Evolutionary conservation across 1,140 invertebrate species (phyloP), one percentile per base, ranked within the genome.

Genomic region (Xylocopa sonorina): DNA sequence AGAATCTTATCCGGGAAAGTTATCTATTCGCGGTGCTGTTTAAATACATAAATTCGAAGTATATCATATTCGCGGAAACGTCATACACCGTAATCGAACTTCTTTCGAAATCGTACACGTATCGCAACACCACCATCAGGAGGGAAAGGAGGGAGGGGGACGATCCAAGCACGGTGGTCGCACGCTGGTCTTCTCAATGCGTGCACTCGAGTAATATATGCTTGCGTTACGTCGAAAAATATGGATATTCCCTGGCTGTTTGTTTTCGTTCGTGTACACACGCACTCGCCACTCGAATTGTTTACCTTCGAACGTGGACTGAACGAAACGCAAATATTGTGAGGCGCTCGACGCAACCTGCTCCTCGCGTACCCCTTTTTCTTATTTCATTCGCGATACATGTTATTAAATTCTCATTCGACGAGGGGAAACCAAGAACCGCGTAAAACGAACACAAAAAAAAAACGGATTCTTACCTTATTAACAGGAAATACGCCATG

Each of bases 41-140:
- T 48, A 55, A 77, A 69, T 24, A 57, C 10, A 29, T 34, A 41
- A 50, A 50, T 41, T 58, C 34, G 24, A 50, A 69, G 67, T 50
- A 60, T 77, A 60, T 69, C 75, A 18, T 38, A 46, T 77, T 69
- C 75, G 24, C 14, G 18, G 75, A 77, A 77, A 60, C 6, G 0
- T 48, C 3, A 38, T 38, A 21, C 3, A 1, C 9, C 10, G 3
- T 69, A 60, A 77, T 71, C 75, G 46, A 18, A 67, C 3, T 67
- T 66, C n/a, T 24, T 10, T 12, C 43, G 32, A 29, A 60, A 27
- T 24, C 24, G 21, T 14, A 7, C 29, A 21, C 9, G 27, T 34
- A 27, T 50, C 29, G 29, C 3, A 0, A 3, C 4, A 0, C 2
- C 27, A 32, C 16, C n/a, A n/a, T n/a, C n/a, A n/a, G n/a, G n/a